Base-by-base conservation (phyloP, 2,888 invertebrate genomes). In the Plutella xylostella region DNA sequence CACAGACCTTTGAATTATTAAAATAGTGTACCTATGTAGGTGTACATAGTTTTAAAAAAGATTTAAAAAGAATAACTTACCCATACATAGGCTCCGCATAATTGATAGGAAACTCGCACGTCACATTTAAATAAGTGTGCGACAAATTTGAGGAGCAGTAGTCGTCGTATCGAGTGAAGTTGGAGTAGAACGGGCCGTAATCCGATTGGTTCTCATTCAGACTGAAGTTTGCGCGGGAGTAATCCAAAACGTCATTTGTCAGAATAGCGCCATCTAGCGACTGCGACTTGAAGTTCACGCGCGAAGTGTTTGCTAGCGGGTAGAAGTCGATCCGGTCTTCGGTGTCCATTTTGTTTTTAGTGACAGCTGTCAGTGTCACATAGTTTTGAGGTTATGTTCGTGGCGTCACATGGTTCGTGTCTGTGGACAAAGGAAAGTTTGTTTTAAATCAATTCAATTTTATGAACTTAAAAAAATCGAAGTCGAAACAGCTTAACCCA, bases 21-120 rank as follows among this genome's bases (percentile, higher is more conserved):
- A 5, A 4, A 34, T 3, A 7, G 14, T 38, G n/a, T n/a, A n/a
- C n/a, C n/a, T n/a, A n/a, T n/a, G n/a, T n/a, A n/a, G n/a, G n/a
- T n/a, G n/a, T n/a, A n/a, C n/a, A n/a, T n/a, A n/a, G n/a, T 20
- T 20, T 9, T 38, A 21, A 12, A 19, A 5, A 3, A 4, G 20
- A 19, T 11, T 14, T 5, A 15, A 11, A 1, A 9, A 11, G n/a
- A 3, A n/a, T 38, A 21, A 75, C 75, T 69, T 50, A 79, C 53
- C 92, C 92, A 68, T 91, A 90, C 70, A 93, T 85, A 20, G 91
- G 90, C 46, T 89, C 85, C 1, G 90, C 90, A 68, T 89, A 89
- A 43, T 82, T 78, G 47, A 90, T 86, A 0, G 89, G 91, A 56
- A 88, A 85, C 56, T 90, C 89, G 48, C 85, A 85, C 0, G 90